Percentiles rank a stretch among this genome's conserved stretches.
Evolutionary conservation across 2,113 vertebrate species (phyloP).

Genomic region (Toxostoma redivivum): DNA sequence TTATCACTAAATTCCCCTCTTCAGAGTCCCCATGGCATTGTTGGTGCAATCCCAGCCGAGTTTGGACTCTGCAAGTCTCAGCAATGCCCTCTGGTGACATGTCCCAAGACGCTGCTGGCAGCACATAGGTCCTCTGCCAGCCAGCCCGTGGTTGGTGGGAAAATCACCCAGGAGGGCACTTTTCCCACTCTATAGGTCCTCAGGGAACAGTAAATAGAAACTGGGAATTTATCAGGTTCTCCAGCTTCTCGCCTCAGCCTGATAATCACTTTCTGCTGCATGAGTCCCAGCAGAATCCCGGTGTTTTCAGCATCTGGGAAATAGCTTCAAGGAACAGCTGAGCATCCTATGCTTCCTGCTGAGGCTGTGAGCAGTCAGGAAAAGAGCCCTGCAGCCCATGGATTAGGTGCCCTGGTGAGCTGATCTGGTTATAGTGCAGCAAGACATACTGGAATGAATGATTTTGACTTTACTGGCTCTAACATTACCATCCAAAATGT

Average conservation of each 20-base stretch:
- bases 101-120: neutral
- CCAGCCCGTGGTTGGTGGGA: neutral
- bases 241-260: neutral
- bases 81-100: neutral
- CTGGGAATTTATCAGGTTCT: neutral
- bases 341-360: neutral
- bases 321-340: neutral
- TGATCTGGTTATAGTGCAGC: neutral
- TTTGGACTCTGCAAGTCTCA: neutral
- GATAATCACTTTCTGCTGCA: neutral
- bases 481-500: neutral
- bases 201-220: neutral
- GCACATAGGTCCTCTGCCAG: neutral
- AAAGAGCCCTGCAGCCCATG: neutral
- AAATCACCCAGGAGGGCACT: neutral
- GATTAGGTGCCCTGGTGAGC: neutral
- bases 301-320: neutral
- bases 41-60: no score
- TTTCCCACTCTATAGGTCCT: neutral
- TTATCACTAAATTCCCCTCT: accelerated
- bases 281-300: neutral
- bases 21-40: neutral
- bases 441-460: neutral
- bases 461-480: neutral
- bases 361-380: neutral